Evolutionary conservation across 1,140 invertebrate genomes (phyloP).

Genomic region (Drosophila lacertosa): DNA sequence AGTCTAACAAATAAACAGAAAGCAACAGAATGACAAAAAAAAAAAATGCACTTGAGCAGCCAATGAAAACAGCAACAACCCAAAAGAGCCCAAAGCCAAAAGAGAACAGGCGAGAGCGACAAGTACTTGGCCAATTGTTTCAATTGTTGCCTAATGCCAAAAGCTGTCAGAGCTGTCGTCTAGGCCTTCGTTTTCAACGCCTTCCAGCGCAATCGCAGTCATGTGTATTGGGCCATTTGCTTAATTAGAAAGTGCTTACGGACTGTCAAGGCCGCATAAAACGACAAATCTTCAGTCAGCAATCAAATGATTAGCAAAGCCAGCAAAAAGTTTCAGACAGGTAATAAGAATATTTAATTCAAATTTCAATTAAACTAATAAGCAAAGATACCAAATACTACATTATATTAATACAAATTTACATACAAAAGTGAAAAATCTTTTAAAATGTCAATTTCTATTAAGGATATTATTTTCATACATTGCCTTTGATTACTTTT

Average conservation of each 20-base stretch:
- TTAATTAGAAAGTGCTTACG: constrained; percentile 55
- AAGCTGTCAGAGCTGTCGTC: constrained; percentile 43
- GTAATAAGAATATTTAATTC: too few relatives aligned
- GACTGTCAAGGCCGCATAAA: constrained; percentile 7
- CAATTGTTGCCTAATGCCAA: constrained; percentile 60
- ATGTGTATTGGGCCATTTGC: constrained; percentile 60
- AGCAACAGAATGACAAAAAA: constrained; percentile 40
- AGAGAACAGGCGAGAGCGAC: constrained; percentile 6
- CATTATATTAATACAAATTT: too few relatives aligned
- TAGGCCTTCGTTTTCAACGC: constrained; percentile 21
- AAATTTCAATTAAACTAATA: too few relatives aligned
- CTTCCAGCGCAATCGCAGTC: neutral
- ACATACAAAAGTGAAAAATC: too few relatives aligned
- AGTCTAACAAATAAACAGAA: constrained; percentile 64
- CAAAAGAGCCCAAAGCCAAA: constrained; percentile 10
- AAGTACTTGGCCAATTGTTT: constrained; percentile 42
- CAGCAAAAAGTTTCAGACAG: neutral
- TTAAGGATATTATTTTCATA: too few relatives aligned
- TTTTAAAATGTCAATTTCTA: too few relatives aligned
- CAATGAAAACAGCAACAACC: constrained; percentile 27
- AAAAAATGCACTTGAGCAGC: constrained; percentile 62
- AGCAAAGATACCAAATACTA: too few relatives aligned
- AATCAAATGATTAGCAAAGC: constrained; percentile 12
- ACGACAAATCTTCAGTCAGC: neutral
- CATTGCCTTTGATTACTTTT: too few relatives aligned